Evolutionary conservation across 2,797 vertebrate genomes (phyloP), one percentile per base, ranked within the genome.

Genomic region (Echiichthys vipera): DNA sequence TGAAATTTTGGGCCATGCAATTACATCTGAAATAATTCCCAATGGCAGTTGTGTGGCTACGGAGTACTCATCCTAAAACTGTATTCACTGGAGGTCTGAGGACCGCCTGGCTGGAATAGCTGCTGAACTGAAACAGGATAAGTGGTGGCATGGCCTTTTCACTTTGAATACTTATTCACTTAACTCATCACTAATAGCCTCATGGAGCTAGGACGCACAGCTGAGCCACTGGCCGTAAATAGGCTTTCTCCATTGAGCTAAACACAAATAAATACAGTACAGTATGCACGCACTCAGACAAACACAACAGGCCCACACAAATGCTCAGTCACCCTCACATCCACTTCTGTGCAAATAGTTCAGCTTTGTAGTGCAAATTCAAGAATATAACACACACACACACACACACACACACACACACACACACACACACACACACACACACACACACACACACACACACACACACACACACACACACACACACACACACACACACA

Each of bases 301-400:
- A 13, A 53, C 50, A 65, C 51, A 55, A n/a, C 14, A n/a, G 15
- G 22, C 51, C 46, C 42, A 40, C 43, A 11, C 50, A 66, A 27
- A 79, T n/a, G 24, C 62, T 58, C 80, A 37, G 69, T 74, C 55
- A 40, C 47, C 39, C 40, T 84, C 77, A 49, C 80, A 68, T 77
- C 57, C 70, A 47, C 49, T 50, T 84, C 59, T 86, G 87, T 92
- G 90, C 91, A 93, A 91, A 92, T 36, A 49, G 53, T 56, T 81
- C 46, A 51, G 59, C 78, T 49, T 61, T 72, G 34, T 65, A 85
- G 90, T 92, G 89, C 85, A 93, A 91, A 91, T 80, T 87, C 24
- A 68, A 63, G 45, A 62, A 64, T n/a, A 65, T 27, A 74, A 77
- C 18, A 67, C 47, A 75, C 77, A 65, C n/a, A n/a, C n/a, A n/a